Percentiles rank a stretch among this genome's conserved stretches.
These are phyloP conservation scores for Phalloptychus januarius DNA, from an alignment of 2,797 vertebrate species.

Conservation along the genomic window DNA sequence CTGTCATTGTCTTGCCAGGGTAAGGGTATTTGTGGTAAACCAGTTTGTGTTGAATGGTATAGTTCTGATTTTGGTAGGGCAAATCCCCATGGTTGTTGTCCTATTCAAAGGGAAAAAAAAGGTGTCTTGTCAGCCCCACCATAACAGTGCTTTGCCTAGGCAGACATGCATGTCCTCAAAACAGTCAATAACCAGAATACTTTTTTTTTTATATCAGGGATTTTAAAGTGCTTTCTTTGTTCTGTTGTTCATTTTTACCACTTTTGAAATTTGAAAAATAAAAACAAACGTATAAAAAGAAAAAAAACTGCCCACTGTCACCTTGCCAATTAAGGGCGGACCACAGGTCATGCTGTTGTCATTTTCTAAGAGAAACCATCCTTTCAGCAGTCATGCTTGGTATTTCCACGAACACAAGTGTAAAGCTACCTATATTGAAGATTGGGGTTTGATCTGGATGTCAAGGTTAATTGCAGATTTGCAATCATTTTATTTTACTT, in stretches of 20 bases:
- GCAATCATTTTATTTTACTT: slow-evolving; percentile 76
- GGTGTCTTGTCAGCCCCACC: slow-evolving; percentile 69
- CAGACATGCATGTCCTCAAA: slow-evolving; percentile 81
- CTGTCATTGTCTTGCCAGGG: slow-evolving; percentile 77
- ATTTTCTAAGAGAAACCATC: slow-evolving; percentile 74
- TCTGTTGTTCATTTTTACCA: slow-evolving; percentile 78
- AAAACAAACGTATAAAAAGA: slow-evolving; percentile 19
- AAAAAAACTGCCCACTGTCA: slow-evolving; percentile 67
- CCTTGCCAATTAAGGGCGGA: slow-evolving; percentile 75
- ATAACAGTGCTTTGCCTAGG: slow-evolving; percentile 71
- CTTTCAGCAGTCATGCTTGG: slow-evolving; percentile 73
- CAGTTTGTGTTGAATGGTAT: slow-evolving; percentile 75
- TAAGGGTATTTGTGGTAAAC: slow-evolving; percentile 77
- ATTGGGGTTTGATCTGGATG: slow-evolving; percentile 84
- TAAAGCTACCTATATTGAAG: slow-evolving; percentile 81
- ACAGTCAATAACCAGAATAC: slow-evolving; percentile 74
- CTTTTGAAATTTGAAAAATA: slow-evolving; percentile 72
- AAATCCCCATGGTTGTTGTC: slow-evolving; percentile 78
- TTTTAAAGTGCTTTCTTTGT: slow-evolving; percentile 81
- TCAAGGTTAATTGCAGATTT: slow-evolving; percentile 84
- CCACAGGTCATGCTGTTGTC: slow-evolving; percentile 74
- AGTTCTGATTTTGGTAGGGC: slow-evolving; percentile 75
- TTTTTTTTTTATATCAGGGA: slow-evolving; percentile 76
- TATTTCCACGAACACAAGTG: slow-evolving; percentile 80
- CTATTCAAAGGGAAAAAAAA: slow-evolving; percentile 73